phyloP scores from a whole-genome alignment of 2,113 vertebrate species.

The Meriones unguiculatus region DNA sequence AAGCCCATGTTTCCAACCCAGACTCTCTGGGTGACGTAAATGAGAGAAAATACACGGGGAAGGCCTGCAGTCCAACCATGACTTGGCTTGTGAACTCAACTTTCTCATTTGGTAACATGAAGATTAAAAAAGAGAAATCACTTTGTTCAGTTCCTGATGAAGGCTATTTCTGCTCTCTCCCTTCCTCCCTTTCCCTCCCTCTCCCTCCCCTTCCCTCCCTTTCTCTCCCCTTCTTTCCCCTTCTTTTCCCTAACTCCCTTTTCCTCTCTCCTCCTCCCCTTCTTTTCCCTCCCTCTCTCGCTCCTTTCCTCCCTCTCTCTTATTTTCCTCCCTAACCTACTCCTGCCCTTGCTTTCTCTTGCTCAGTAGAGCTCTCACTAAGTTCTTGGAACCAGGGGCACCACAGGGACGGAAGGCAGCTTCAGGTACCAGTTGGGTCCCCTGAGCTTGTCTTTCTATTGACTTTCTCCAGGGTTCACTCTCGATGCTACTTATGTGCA shows the following conservation, averaged over 20 bases:
- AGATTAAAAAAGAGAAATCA: background rate
- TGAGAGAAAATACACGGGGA: background rate
- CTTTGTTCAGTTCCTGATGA: background rate
- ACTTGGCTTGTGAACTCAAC: too few relatives aligned
- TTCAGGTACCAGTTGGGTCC: background rate
- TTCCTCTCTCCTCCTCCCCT: too few relatives aligned
- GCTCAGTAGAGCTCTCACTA: background rate
- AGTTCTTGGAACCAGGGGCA: background rate
- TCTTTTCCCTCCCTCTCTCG: too few relatives aligned
- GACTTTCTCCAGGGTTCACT: background rate
- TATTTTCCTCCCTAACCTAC: fast-evolving
- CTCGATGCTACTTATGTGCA: too few relatives aligned
- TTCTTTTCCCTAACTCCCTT: too few relatives aligned
- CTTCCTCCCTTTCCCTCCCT: background rate
- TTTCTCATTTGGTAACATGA: background rate
- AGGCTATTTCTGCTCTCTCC: background rate
- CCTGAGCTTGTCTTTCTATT: background rate
- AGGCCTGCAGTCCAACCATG: background rate
- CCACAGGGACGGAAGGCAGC: background rate
- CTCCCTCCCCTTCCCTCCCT: background rate
- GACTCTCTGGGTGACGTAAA: background rate
- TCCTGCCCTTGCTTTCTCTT: background rate
- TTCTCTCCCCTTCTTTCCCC: too few relatives aligned
- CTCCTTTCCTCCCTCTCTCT: background rate
- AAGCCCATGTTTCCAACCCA: background rate